Conservation (phyloP, 2,797 vertebrate genomes). For the Melanotaenia nigrans region DNA sequence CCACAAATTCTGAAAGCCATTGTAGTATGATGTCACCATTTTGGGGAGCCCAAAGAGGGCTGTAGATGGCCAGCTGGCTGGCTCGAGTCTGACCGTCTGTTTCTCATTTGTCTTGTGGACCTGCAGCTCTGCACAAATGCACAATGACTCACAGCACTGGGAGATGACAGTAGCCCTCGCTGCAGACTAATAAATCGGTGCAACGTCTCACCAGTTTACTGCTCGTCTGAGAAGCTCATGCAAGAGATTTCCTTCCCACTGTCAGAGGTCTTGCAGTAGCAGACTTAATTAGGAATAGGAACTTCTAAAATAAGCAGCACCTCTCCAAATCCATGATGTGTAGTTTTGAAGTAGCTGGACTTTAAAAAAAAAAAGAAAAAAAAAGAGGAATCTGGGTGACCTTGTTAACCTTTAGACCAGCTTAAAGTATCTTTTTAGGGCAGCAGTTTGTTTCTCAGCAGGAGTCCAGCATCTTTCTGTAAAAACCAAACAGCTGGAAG, state of each 20-base stretch:
- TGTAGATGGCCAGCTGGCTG: slow-evolving; percentile 21
- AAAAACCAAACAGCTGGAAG: slow-evolving; percentile 7
- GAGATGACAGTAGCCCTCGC: slow-evolving; percentile 18
- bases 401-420: background rate
- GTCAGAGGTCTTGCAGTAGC: background rate
- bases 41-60: slow-evolving; percentile 20
- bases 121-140: slow-evolving; percentile 26
- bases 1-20: slow-evolving; percentile 16
- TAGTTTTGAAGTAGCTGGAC: slow-evolving; percentile 19
- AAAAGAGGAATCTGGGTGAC: background rate
- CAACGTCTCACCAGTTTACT: slow-evolving; percentile 23
- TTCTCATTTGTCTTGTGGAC: slow-evolving; percentile 50
- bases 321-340: background rate
- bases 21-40: slow-evolving; percentile 56
- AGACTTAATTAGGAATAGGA: background rate
- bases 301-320: slow-evolving; percentile 12
- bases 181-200: slow-evolving; percentile 48
- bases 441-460: slow-evolving; percentile 6
- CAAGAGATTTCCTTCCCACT: background rate
- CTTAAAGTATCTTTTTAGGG: background rate
- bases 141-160: slow-evolving; percentile 21
- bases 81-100: slow-evolving; percentile 28
- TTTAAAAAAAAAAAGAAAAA: background rate
- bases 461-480: slow-evolving; percentile 1
- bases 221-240: slow-evolving; percentile 21